phyloP scores from a whole-genome alignment of 1,140 invertebrate genomes.

The Lepidurus apus region DNA sequence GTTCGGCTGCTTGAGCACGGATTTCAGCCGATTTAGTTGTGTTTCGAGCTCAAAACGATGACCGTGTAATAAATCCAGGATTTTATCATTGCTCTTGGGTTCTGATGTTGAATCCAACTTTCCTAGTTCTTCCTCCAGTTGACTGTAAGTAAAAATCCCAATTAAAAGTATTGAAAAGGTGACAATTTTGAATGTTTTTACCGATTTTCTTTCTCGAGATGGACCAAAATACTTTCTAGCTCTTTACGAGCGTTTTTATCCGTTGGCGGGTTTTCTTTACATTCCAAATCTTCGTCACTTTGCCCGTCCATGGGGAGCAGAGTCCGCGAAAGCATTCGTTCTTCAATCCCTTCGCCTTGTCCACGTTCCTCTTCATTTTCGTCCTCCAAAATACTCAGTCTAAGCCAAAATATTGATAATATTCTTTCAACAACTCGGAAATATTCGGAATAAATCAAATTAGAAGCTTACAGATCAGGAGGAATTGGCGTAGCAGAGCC shows the following conservation, averaged over 20 bases:
- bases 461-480: slow-evolving; percentile 37
- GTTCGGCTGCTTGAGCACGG: slow-evolving; percentile 44
- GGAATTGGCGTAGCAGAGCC: slow-evolving; percentile 38
- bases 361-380: slow-evolving; percentile 16
- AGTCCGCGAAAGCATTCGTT: slow-evolving; percentile 5
- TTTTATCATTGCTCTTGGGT: slow-evolving; percentile 41
- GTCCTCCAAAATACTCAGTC: slow-evolving; percentile 14
- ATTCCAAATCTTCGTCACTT: not conserved
- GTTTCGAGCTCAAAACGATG: slow-evolving; percentile 51
- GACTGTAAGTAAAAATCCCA: not conserved
- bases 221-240: slow-evolving; percentile 55
- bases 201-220: slow-evolving; percentile 55
- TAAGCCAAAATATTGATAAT: not conserved
- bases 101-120: slow-evolving; percentile 40
- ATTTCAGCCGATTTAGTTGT: slow-evolving; percentile 55
- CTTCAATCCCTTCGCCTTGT: not conserved
- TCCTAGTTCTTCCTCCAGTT: slow-evolving; percentile 42
- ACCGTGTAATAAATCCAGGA: slow-evolving; percentile 49
- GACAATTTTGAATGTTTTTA: not conserved
- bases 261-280: slow-evolving; percentile 16
- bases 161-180: not conserved
- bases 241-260: slow-evolving; percentile 46
- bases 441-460: slow-evolving; percentile 2
- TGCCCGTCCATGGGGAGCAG: slow-evolving; percentile 11
- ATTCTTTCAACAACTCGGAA: not conserved